Conservation (phyloP, 1,140 invertebrate genomes). For the Muscidifurax raptorellus region DNA sequence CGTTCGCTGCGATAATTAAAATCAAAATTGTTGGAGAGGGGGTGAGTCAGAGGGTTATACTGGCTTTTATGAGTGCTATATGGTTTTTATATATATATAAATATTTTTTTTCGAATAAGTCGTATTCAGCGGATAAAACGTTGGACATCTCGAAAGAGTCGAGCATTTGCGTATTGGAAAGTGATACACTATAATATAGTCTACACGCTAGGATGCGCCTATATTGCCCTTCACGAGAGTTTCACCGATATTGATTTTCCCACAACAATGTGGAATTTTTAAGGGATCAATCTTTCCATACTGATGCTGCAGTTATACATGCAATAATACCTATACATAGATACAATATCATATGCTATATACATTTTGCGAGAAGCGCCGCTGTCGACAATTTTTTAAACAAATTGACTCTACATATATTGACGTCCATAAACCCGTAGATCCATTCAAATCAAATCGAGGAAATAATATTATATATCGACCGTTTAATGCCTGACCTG, state of each 20-base stretch:
- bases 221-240: neutral
- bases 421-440: too few species aligned
- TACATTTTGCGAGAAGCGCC: too few species aligned
- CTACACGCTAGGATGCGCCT: neutral
- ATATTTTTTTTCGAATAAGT: conserved; percentile 12
- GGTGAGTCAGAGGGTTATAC: too few species aligned
- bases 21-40: conserved; percentile 3
- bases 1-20: neutral
- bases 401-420: too few species aligned
- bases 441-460: too few species aligned
- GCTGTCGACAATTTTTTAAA: too few species aligned
- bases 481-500: too few species aligned
- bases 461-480: neutral
- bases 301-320: too few species aligned
- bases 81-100: conserved; percentile 17
- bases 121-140: conserved; percentile 27
- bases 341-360: too few species aligned
- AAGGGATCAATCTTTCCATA: neutral
- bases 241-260: neutral
- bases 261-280: neutral
- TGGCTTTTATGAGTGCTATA: neutral
- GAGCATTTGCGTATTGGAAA: neutral
- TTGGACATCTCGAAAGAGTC: conserved; percentile 18
- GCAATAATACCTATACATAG: too few species aligned
- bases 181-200: neutral